Percentiles rank a stretch among this genome's conserved stretches.
Conservation (phyloP, 2,797 vertebrate species). For the Tamandua tetradactyla region DNA sequence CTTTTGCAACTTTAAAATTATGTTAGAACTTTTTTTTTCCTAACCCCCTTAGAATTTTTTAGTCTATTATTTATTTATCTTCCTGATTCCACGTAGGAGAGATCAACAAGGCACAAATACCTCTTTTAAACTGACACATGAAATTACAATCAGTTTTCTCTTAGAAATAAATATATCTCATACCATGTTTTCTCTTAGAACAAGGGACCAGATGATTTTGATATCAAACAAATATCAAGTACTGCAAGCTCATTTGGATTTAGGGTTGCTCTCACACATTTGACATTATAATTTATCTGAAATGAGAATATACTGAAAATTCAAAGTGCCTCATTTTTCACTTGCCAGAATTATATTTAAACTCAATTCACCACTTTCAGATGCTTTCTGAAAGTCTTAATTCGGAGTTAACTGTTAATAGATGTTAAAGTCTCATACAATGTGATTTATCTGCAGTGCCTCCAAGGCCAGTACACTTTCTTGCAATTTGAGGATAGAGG, state of each 20-base stretch:
- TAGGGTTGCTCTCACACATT: background rate
- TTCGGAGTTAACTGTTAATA: background rate
- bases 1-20: background rate
- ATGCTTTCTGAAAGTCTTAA: background rate
- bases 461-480: background rate
- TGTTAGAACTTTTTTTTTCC: background rate
- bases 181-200: background rate
- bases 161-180: background rate
- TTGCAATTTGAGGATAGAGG: background rate
- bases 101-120: background rate
- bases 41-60: background rate
- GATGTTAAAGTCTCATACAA: background rate
- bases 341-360: conserved; percentile 3
- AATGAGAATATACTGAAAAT: conserved; percentile 53
- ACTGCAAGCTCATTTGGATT: background rate
- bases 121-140: background rate
- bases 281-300: conserved; percentile 41
- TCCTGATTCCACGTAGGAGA: background rate
- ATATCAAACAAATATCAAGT: background rate
- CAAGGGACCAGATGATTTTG: background rate
- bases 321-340: background rate
- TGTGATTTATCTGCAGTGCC: background rate
- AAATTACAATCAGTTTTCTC: background rate
- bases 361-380: background rate
- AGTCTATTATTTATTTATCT: background rate